Percentiles rank a stretch among this genome's conserved stretches.
phyloP scores from a whole-genome alignment of 1,140 invertebrate species.

The Zophobas morio region DNA sequence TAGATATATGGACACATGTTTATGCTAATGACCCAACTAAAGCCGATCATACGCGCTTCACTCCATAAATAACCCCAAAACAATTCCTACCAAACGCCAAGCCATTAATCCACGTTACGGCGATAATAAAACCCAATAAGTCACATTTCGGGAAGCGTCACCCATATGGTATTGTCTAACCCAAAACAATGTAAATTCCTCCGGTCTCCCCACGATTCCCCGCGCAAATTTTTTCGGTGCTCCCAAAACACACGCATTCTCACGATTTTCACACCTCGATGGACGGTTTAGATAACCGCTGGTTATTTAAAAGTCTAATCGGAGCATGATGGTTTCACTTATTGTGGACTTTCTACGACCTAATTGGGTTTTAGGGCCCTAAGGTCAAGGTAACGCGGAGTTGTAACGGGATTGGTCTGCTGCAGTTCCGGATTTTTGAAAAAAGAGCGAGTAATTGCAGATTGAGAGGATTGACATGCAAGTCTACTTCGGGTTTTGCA shows the following conservation, averaged over 20 bases:
- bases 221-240: neutral
- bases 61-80: constrained; percentile 6
- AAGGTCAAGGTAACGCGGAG: too few relatives aligned
- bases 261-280: constrained; percentile 10
- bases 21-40: constrained; percentile 2
- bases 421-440: too few relatives aligned
- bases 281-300: neutral
- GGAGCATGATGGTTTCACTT: neutral
- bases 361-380: neutral
- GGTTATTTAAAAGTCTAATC: constrained; percentile 1
- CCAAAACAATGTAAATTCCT: neutral
- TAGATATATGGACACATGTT: neutral
- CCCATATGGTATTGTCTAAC: neutral
- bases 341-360: neutral
- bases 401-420: too few relatives aligned
- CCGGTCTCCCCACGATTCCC: neutral
- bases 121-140: neutral
- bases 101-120: neutral
- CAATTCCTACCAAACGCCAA: neutral
- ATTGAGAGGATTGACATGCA: too few relatives aligned
- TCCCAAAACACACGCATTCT: neutral
- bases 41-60: neutral
- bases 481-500: too few relatives aligned
- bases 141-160: neutral
- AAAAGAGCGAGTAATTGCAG: too few relatives aligned